Conservation (phyloP, 1,140 invertebrate species). For the Drosophila burlai region DNA sequence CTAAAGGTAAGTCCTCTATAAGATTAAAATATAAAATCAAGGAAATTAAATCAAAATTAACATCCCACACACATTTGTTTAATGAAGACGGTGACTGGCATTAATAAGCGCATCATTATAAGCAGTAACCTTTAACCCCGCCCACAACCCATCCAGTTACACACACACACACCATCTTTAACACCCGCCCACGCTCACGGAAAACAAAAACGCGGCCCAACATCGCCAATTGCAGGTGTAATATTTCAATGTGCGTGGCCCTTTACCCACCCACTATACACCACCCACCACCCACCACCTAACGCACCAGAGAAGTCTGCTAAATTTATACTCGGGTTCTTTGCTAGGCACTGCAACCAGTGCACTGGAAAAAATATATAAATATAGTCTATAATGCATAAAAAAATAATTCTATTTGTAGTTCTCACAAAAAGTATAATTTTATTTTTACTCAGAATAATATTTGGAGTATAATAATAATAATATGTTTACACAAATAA, state of each 20-base stretch:
- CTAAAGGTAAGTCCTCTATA: not conserved
- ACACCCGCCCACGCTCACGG: slow-evolving; percentile 29
- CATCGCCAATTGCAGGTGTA: slow-evolving; percentile 77
- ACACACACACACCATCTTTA: slow-evolving; percentile 50
- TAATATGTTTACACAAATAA: no score
- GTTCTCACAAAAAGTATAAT: no score
- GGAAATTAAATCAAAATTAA: not conserved
- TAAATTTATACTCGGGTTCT: slow-evolving; percentile 71
- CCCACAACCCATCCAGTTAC: slow-evolving; percentile 12
- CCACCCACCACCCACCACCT: slow-evolving; percentile 1
- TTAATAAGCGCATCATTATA: slow-evolving; percentile 70
- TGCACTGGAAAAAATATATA: slow-evolving; percentile 16
- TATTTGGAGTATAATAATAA: no score
- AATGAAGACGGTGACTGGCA: slow-evolving; percentile 67
- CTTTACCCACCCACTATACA: not conserved
- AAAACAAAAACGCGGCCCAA: slow-evolving; percentile 48
- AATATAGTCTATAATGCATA: not conserved
- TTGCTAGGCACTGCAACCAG: slow-evolving; percentile 70
- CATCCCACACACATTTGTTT: slow-evolving; percentile 47
- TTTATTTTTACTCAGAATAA: no score
- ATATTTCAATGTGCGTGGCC: slow-evolving; percentile 72
- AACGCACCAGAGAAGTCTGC: slow-evolving; percentile 6
- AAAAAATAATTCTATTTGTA: no score
- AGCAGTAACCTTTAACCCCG: slow-evolving; percentile 27
- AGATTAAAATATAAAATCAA: not conserved